Conservation (phyloP, 2,797 vertebrate genomes). For the Poeciliopsis infans region DNA sequence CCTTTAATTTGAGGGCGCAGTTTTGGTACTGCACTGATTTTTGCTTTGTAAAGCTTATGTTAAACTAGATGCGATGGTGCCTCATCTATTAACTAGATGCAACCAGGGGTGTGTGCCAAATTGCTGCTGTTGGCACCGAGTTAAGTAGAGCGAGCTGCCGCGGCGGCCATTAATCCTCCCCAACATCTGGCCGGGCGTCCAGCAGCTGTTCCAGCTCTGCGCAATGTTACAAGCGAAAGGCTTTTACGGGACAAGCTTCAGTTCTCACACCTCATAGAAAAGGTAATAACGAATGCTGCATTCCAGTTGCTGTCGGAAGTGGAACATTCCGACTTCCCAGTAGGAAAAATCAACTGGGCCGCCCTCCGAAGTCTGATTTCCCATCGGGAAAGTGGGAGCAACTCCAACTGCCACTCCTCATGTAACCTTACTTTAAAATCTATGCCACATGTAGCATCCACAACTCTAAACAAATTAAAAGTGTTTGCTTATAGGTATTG, state of each 20-base stretch:
- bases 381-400: no score
- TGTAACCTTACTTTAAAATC: no score
- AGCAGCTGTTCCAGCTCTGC: conserved; percentile 1
- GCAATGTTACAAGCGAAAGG: neutral
- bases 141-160: neutral
- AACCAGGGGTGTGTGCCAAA: conserved; percentile 1
- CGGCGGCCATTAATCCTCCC: neutral
- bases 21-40: neutral
- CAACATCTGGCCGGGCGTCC: conserved; percentile 10
- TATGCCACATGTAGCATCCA: no score
- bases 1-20: neutral
- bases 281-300: neutral
- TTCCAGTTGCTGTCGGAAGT: no score
- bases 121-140: neutral
- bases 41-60: neutral
- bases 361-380: no score
- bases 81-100: neutral
- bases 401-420: no score
- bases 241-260: neutral
- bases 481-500: no score
- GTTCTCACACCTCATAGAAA: neutral
- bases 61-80: neutral
- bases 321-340: no score
- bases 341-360: no score
- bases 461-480: no score